Evolutionary conservation across 2,797 vertebrate species (phyloP).

Genomic region (Dermochelys coriacea): DNA sequence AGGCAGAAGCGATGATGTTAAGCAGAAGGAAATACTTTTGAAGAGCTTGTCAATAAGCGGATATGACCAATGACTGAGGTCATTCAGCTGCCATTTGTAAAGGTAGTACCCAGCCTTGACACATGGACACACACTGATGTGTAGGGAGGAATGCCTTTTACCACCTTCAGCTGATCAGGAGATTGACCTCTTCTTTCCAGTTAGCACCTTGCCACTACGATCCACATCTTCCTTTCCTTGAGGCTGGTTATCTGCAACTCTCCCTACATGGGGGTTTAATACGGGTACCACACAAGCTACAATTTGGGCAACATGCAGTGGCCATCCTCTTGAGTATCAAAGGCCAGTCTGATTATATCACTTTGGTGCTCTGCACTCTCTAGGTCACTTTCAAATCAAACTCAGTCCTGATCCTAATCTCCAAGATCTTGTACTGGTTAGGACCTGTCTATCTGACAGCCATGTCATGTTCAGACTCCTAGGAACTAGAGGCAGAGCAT

Average conservation of each 20-base stretch:
- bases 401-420: background rate
- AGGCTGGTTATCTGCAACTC: background rate
- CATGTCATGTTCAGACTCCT: background rate
- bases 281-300: background rate
- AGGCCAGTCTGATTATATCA: background rate
- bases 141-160: background rate
- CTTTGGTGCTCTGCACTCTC: background rate
- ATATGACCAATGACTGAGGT: fast-evolving
- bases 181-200: background rate
- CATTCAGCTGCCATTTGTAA: background rate
- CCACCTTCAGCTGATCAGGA: fast-evolving
- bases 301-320: background rate
- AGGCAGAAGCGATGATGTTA: background rate
- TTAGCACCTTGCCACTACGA: fast-evolving
- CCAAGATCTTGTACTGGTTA: background rate
- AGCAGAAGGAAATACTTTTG: background rate
- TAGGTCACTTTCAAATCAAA: fast-evolving
- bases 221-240: fast-evolving
- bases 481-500: background rate
- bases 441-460: background rate
- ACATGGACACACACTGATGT: fast-evolving
- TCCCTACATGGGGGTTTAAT: background rate
- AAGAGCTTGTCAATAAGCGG: background rate
- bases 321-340: background rate
- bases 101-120: background rate